A percentile compares a stretch with the other conserved stretches of the same genome.
Evolutionary conservation across 2,888 invertebrate genomes (phyloP).

Genomic region (Selenia dentaria): DNA sequence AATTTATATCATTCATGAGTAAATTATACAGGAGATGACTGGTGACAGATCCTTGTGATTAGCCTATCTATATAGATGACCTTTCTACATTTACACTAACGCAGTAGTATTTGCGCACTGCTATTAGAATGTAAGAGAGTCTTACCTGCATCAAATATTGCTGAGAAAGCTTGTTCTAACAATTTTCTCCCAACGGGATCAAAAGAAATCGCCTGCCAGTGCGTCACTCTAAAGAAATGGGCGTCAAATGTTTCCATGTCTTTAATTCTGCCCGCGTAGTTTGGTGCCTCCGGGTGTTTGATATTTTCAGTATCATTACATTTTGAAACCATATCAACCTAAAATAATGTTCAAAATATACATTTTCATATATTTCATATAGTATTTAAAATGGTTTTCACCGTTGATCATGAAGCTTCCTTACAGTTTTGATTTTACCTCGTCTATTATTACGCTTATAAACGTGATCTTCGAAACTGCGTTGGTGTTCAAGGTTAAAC

Average conservation of each 20-base stretch:
- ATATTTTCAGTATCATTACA: slow-evolving; percentile 82
- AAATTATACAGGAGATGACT: no score
- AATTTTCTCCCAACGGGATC: slow-evolving; percentile 88
- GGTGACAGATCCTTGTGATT: no score
- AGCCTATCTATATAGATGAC: no score
- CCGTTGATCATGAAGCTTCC: not conserved
- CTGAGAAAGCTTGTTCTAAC: slow-evolving; percentile 88
- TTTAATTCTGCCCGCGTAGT: slow-evolving; percentile 85
- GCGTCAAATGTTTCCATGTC: slow-evolving; percentile 87
- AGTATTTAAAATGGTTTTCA: not conserved
- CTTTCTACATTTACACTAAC: no score
- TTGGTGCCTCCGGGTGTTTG: slow-evolving; percentile 86
- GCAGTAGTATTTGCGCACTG: no score
- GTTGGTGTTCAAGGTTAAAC: no score
- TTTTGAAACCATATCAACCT: slow-evolving; percentile 88
- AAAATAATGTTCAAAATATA: slow-evolving; percentile 14
- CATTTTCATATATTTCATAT: no score
- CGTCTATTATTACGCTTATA: no score
- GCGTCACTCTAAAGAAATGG: slow-evolving; percentile 87
- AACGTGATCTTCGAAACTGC: no score
- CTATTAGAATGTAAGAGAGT: no score
- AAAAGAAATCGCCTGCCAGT: slow-evolving; percentile 85
- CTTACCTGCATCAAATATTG: slow-evolving; percentile 86
- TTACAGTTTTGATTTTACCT: no score
- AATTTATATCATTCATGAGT: no score